A percentile compares a stretch with the other conserved stretches of the same genome.
Evolutionary conservation across 1,140 invertebrate genomes (phyloP).

Genomic region (Drosophila insularis): DNA sequence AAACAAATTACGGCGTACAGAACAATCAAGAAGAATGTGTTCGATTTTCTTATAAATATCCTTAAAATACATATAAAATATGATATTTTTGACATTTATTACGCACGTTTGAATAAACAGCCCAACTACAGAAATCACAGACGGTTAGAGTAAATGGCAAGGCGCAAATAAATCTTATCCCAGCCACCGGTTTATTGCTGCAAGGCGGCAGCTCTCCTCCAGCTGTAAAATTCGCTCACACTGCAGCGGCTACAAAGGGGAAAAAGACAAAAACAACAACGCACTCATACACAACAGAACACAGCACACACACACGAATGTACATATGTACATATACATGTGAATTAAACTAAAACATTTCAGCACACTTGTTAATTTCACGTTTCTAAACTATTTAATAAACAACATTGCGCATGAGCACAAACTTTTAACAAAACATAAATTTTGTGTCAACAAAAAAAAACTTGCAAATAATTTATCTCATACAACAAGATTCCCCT

Average conservation of each 20-base stretch:
- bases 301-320: slow-evolving; percentile 18
- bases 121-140: slow-evolving; percentile 45
- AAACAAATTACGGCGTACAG: neutral
- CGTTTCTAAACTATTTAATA: slow-evolving; percentile 1
- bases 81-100: slow-evolving; percentile 8
- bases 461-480: neutral
- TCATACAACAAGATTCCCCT: slow-evolving; percentile 2
- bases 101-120: slow-evolving; percentile 42
- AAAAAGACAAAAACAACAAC: slow-evolving; percentile 12
- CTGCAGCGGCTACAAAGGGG: neutral
- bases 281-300: slow-evolving; percentile 3
- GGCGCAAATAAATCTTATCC: neutral
- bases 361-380: slow-evolving; percentile 12
- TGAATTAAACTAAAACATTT: slow-evolving; percentile 48
- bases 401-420: neutral
- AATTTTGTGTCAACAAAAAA: neutral
- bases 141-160: slow-evolving; percentile 5
- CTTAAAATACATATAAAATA: neutral
- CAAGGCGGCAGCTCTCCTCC: neutral
- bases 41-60: neutral
- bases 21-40: neutral
- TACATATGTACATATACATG: slow-evolving; percentile 21
- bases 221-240: slow-evolving; percentile 22
- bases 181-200: slow-evolving; percentile 1
- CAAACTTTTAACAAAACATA: neutral